A percentile compares a stretch with the other conserved stretches of the same genome.
phyloP scores from a whole-genome alignment of 1,140 invertebrate species.

The Cotesia typhae region DNA sequence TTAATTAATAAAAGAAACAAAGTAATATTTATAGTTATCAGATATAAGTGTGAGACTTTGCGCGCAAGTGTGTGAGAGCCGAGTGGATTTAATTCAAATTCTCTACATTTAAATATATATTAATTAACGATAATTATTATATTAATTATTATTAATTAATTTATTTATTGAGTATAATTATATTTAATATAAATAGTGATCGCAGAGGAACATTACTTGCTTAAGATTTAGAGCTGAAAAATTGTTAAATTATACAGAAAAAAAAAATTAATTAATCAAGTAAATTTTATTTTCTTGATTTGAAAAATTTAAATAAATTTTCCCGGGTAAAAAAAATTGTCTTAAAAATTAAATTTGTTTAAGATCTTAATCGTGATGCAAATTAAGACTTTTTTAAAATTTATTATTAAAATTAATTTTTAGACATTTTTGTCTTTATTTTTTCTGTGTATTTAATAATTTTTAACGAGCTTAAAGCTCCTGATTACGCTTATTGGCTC shows the following conservation, averaged over 20 bases:
- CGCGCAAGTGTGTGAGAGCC: not conserved
- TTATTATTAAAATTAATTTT: too few species aligned
- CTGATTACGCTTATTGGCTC: constrained; percentile 30
- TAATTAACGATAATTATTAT: constrained; percentile 27
- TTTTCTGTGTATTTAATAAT: not conserved
- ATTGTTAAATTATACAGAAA: too few species aligned
- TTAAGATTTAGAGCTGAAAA: constrained; percentile 8
- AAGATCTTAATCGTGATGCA: too few species aligned
- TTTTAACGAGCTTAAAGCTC: constrained; percentile 16
- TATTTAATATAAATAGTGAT: constrained; percentile 3
- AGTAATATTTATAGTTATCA: constrained; percentile 34
- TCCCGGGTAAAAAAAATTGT: too few species aligned
- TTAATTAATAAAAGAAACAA: constrained; percentile 26
- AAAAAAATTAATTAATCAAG: too few species aligned
- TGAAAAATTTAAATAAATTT: too few species aligned
- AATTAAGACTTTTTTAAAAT: too few species aligned
- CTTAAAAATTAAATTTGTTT: too few species aligned
- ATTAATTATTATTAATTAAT: not conserved
- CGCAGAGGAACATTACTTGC: constrained; percentile 3
- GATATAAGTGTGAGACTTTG: constrained; percentile 22
- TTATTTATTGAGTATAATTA: too few species aligned
- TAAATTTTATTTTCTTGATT: too few species aligned
- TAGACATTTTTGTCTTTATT: not conserved
- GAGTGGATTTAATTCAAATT: constrained; percentile 38
- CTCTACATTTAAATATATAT: constrained; percentile 34